phyloP scores from a whole-genome alignment of 2,113 vertebrate species.

The Dissostichus mawsoni region DNA sequence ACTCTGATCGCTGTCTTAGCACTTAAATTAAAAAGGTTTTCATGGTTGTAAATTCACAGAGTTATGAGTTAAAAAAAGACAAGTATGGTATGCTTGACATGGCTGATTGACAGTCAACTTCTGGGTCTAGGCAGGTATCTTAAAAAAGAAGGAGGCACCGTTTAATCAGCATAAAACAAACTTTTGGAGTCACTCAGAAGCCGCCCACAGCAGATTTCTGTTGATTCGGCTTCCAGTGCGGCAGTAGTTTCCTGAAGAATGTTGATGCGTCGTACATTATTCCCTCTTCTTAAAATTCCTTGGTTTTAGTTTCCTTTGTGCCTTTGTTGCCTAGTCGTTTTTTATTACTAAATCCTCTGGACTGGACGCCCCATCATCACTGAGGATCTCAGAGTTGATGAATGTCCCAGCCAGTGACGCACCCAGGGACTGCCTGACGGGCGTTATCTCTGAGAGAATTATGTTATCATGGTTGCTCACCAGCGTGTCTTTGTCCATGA shows the following conservation, averaged over 20 bases:
- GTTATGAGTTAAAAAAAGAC: slow-evolving; percentile 38
- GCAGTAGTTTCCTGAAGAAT: slow-evolving; percentile 73
- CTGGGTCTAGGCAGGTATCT: slow-evolving; percentile 41
- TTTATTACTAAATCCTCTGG: slow-evolving; percentile 88
- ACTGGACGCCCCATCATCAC: slow-evolving; percentile 86
- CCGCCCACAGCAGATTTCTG: slow-evolving; percentile 50
- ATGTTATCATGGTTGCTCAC: slow-evolving; percentile 93
- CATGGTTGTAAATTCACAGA: slow-evolving; percentile 39
- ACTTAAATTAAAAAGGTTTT: slow-evolving; percentile 58
- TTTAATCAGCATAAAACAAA: slow-evolving; percentile 61
- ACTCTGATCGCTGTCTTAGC: slow-evolving; percentile 58
- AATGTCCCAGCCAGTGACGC: slow-evolving; percentile 89
- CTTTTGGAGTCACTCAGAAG: slow-evolving; percentile 62
- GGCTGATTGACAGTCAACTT: slow-evolving; percentile 36
- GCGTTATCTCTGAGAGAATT: slow-evolving; percentile 92
- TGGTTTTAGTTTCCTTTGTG: slow-evolving; percentile 51
- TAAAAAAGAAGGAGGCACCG: slow-evolving; percentile 62
- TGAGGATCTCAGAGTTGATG: slow-evolving; percentile 90
- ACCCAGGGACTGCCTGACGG: slow-evolving; percentile 88
- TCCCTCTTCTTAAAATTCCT: slow-evolving; percentile 57
- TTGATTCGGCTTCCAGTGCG: slow-evolving; percentile 57
- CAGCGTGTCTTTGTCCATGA: slow-evolving; percentile 96
- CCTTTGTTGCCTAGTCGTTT: slow-evolving; percentile 69
- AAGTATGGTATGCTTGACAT: slow-evolving; percentile 38
- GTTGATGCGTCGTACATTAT: slow-evolving; percentile 44